These are phyloP conservation scores for Syngnathus acus DNA, from an alignment of 2,797 vertebrate species.

Conservation along the genomic window DNA sequence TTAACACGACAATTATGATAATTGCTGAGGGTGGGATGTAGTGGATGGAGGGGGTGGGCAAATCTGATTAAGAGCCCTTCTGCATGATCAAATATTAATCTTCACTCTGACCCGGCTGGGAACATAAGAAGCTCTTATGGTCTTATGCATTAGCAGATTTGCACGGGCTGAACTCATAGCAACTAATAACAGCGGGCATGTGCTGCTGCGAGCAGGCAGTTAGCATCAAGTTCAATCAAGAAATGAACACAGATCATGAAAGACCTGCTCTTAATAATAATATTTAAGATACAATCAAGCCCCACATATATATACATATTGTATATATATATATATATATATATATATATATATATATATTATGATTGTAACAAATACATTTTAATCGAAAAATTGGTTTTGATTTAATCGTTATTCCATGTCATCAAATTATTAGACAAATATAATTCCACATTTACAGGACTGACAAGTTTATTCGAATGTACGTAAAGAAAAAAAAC, in stretches of 20 bases:
- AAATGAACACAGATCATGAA: not conserved
- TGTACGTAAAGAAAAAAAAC: too few species aligned
- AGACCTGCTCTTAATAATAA: not conserved
- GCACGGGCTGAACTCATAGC: slow-evolving; percentile 82
- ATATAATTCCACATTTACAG: too few species aligned
- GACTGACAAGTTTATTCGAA: too few species aligned
- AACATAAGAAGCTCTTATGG: slow-evolving; percentile 88
- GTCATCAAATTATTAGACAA: too few species aligned
- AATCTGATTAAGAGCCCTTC: slow-evolving; percentile 95
- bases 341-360: too few species aligned
- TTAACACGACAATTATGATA: slow-evolving; percentile 97
- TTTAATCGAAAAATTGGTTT: too few species aligned
- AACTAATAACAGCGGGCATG: slow-evolving; percentile 87
- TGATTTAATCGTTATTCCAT: too few species aligned
- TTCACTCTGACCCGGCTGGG: slow-evolving; percentile 82
- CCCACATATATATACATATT: not conserved
- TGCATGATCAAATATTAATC: slow-evolving; percentile 98
- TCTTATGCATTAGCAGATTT: slow-evolving; percentile 97
- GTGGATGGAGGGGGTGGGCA: slow-evolving; percentile 84
- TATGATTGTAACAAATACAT: too few species aligned
- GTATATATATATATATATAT: too few species aligned
- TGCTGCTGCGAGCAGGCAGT: slow-evolving; percentile 7
- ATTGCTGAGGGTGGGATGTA: slow-evolving; percentile 83
- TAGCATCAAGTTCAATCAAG: slow-evolving; percentile 2
- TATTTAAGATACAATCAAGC: not conserved